Conservation (phyloP, 1,140 invertebrate species). For the Samia ricini region DNA sequence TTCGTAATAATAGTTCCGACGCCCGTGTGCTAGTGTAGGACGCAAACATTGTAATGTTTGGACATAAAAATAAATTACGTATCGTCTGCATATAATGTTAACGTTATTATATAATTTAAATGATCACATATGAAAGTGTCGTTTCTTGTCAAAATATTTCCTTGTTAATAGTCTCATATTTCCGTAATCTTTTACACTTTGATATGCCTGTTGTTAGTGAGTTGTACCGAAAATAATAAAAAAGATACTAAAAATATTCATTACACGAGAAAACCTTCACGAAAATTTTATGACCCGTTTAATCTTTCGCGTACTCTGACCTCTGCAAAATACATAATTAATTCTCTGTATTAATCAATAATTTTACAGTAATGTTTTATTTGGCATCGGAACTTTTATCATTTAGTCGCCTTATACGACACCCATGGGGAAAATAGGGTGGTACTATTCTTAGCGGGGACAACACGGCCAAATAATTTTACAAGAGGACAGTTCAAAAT, state of each 20-base stretch:
- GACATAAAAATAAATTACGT: background rate
- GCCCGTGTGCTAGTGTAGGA: constrained; percentile 8
- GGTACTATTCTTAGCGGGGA: too few relatives aligned
- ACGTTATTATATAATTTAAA: background rate
- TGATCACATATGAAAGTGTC: background rate
- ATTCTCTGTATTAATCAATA: background rate
- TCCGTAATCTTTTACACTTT: background rate
- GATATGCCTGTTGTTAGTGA: too few relatives aligned
- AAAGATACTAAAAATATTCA: too few relatives aligned
- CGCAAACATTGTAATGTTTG: constrained; percentile 2
- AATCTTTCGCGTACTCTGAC: too few relatives aligned
- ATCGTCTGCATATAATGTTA: background rate
- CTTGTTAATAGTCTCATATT: background rate
- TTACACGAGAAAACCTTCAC: too few relatives aligned
- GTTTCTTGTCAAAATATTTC: background rate
- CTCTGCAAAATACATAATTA: background rate
- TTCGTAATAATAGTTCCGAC: constrained; percentile 40
- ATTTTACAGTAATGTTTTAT: background rate
- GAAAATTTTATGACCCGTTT: too few relatives aligned
- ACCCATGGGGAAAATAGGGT: too few relatives aligned
- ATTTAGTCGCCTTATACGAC: too few relatives aligned
- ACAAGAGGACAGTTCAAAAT: too few relatives aligned
- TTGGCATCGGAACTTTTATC: too few relatives aligned
- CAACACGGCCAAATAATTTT: too few relatives aligned
- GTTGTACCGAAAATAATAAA: too few relatives aligned